A percentile compares a stretch with the other conserved stretches of the same genome.
These are phyloP conservation scores for Pseudorasbora parva DNA, from an alignment of 2,113 vertebrate species.

Conservation along the genomic window DNA sequence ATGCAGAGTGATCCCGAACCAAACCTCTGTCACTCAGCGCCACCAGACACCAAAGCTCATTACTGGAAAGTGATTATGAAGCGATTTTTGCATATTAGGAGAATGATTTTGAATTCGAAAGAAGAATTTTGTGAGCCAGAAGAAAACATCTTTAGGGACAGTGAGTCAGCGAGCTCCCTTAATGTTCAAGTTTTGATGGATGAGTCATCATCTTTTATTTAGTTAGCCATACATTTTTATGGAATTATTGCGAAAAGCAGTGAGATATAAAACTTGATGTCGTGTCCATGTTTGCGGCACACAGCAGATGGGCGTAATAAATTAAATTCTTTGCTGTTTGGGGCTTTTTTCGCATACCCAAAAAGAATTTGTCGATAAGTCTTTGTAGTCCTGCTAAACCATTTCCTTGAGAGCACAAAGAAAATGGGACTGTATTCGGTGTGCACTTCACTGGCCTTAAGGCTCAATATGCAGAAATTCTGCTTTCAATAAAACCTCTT, in stretches of 20 bases:
- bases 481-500: neutral
- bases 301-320: neutral
- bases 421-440: neutral
- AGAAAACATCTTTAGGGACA: slow-evolving; percentile 25
- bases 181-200: slow-evolving; percentile 32
- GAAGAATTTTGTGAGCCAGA: slow-evolving; percentile 12
- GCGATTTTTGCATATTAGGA: slow-evolving; percentile 32
- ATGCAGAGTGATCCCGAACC: slow-evolving; percentile 36
- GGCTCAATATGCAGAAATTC: neutral
- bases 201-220: slow-evolving; percentile 24
- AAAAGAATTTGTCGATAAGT: neutral
- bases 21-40: slow-evolving; percentile 41
- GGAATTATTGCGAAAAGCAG: neutral
- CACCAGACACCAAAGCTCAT: slow-evolving; percentile 34
- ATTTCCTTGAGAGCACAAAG: neutral
- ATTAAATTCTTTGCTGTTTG: neutral
- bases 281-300: slow-evolving; percentile 1
- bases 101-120: slow-evolving; percentile 17
- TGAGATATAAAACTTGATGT: slow-evolving; percentile 17
- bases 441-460: neutral
- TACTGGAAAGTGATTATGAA: slow-evolving; percentile 22
- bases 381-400: neutral
- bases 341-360: neutral
- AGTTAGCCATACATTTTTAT: slow-evolving; percentile 3
- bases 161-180: slow-evolving; percentile 5